These are phyloP conservation scores for Motacilla tschutschensis DNA, from an alignment of 2,113 vertebrate species.

Conservation along the genomic window DNA sequence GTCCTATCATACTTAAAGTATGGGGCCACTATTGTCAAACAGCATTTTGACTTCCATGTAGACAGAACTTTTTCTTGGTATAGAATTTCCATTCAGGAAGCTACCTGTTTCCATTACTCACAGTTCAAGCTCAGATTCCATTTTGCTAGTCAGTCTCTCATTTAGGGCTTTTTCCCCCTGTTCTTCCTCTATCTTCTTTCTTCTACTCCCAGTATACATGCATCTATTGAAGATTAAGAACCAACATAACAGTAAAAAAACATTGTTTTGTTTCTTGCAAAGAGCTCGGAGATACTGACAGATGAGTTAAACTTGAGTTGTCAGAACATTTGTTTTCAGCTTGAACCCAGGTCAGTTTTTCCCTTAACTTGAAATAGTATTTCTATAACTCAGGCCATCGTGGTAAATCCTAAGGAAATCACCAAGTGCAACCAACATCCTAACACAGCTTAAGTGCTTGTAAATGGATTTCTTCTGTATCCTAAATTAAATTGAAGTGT, in stretches of 20 bases:
- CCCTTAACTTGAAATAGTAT: constrained; percentile 10
- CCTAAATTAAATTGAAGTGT: constrained; percentile 14
- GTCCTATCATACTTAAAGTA: background rate
- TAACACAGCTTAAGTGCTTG: background rate
- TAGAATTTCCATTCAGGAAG: constrained; percentile 2
- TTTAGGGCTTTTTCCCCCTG: background rate
- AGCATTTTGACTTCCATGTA: background rate
- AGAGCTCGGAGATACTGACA: background rate
- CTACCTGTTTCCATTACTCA: background rate
- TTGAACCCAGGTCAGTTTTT: constrained; percentile 25
- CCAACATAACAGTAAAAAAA: background rate
- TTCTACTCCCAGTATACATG: background rate
- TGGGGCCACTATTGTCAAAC: background rate
- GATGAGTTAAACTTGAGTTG: constrained; percentile 16
- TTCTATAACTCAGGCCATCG: background rate
- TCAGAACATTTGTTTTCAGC: constrained; percentile 32
- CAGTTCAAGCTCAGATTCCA: background rate
- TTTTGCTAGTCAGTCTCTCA: background rate
- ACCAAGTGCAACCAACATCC: background rate
- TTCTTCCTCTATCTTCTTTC: background rate
- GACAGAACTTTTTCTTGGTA: background rate
- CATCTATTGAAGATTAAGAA: background rate
- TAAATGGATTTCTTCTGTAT: constrained; percentile 30
- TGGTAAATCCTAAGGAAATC: constrained; percentile 16
- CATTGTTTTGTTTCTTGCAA: background rate